phyloP scores from a whole-genome alignment of 2,113 vertebrate species.

The Myotis davidii region DNA sequence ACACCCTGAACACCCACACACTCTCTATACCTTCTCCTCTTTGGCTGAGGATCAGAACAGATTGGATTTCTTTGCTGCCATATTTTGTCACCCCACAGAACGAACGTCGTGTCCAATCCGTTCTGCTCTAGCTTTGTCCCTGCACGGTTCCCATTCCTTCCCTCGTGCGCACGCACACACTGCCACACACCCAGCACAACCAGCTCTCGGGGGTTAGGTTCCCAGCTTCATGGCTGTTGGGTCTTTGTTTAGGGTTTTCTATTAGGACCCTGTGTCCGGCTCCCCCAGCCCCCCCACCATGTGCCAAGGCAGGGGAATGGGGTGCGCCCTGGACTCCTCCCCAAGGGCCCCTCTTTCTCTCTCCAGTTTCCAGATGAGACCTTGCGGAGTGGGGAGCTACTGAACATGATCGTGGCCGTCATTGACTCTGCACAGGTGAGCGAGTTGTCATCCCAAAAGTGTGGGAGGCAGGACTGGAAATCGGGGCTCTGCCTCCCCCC shows the following conservation, averaged over 20 bases:
- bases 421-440: conserved; percentile 94
- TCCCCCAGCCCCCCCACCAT: not conserved
- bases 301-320: not conserved
- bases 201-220: too few relatives aligned
- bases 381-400: conserved; percentile 93
- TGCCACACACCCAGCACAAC: not conserved
- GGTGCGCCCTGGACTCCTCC: rapidly evolving
- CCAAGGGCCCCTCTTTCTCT: not conserved
- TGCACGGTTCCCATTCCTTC: not conserved
- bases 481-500: rapidly evolving
- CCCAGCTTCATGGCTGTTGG: not conserved
- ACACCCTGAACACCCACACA: not conserved
- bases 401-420: conserved; percentile 98
- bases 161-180: too few relatives aligned
- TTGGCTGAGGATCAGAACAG: not conserved
- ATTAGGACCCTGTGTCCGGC: not conserved
- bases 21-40: not conserved
- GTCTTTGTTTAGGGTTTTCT: not conserved
- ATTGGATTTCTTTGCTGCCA: not conserved
- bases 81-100: not conserved
- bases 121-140: not conserved
- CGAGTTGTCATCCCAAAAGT: rapidly evolving
- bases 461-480: rapidly evolving
- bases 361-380: conserved; percentile 96
- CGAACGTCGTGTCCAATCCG: rapidly evolving